These are phyloP conservation scores for Pleuronectes platessa DNA, from an alignment of 2,113 vertebrate genomes.

Conservation along the genomic window DNA sequence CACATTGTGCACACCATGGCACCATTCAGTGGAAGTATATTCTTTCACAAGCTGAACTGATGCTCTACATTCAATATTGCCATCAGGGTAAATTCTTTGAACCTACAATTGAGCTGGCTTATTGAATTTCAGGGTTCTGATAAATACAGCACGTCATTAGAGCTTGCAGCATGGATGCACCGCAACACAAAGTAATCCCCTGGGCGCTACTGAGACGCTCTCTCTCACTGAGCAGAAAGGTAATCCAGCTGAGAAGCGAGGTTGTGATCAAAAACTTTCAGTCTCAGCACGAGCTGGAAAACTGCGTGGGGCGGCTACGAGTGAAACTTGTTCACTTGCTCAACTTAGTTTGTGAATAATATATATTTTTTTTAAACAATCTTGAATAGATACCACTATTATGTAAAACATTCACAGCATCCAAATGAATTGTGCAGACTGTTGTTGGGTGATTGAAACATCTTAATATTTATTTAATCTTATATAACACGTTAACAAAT, in stretches of 20 bases:
- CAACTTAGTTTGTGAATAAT: background rate
- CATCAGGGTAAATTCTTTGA: constrained; percentile 64
- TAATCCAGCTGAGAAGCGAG: constrained; percentile 49
- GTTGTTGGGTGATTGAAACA: too few species aligned
- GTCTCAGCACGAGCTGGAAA: constrained; percentile 35
- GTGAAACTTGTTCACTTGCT: constrained; percentile 30
- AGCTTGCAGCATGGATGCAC: constrained; percentile 45
- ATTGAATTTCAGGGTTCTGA: constrained; percentile 68
- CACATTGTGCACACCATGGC: constrained; percentile 47
- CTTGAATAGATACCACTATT: background rate
- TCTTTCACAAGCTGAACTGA: constrained; percentile 52
- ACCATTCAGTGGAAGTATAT: constrained; percentile 47
- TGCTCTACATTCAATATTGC: constrained; percentile 59
- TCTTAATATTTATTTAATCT: too few species aligned
- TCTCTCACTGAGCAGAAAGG: constrained; percentile 40
- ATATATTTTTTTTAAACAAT: background rate
- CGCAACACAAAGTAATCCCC: constrained; percentile 56
- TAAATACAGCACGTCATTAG: constrained; percentile 55
- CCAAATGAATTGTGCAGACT: constrained; percentile 5
- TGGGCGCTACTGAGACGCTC: constrained; percentile 42
- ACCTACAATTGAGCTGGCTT: constrained; percentile 61
- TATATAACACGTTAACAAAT: too few species aligned
- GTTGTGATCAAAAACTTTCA: constrained; percentile 49
- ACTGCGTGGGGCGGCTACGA: constrained; percentile 18
- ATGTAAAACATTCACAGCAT: background rate